Evolutionary conservation across 2,888 invertebrate species (phyloP).

Genomic region (Pyrochroa serraticornis): DNA sequence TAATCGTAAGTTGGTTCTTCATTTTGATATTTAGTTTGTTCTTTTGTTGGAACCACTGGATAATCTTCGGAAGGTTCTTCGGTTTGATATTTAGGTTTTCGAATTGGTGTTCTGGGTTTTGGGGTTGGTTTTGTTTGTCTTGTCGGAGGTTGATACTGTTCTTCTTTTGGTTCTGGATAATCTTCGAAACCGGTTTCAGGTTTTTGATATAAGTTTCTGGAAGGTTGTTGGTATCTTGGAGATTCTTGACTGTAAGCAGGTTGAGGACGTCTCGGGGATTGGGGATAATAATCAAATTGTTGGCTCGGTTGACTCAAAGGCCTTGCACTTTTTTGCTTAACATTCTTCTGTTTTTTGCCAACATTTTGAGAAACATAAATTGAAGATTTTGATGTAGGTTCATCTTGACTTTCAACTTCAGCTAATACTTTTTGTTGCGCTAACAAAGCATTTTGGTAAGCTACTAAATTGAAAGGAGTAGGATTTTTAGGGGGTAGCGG

Average conservation of each 20-base stretch:
- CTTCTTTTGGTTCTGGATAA: slow-evolving; percentile 14
- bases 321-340: background rate
- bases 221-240: slow-evolving; percentile 10
- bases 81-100: slow-evolving; percentile 23
- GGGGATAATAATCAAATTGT: slow-evolving; percentile 17
- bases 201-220: slow-evolving; percentile 12
- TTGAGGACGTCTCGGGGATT: slow-evolving; percentile 6
- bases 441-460: slow-evolving; percentile 25
- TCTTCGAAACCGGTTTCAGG: slow-evolving; percentile 5
- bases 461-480: slow-evolving; percentile 23
- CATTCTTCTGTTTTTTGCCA: slow-evolving; percentile 12
- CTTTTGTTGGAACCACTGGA: background rate
- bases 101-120: slow-evolving; percentile 7
- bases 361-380: slow-evolving; percentile 11
- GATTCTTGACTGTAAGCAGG: slow-evolving; percentile 6
- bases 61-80: slow-evolving; percentile 18
- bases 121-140: slow-evolving; percentile 15
- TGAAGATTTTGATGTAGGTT: slow-evolving; percentile 6
- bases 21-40: slow-evolving; percentile 14
- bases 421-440: slow-evolving; percentile 25
- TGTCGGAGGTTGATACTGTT: slow-evolving; percentile 16
- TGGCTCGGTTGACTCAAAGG: background rate
- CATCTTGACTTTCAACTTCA: slow-evolving; percentile 12
- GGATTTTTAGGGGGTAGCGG: slow-evolving; percentile 8
- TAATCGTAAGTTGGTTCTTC: slow-evolving; percentile 16